A percentile compares a stretch with the other conserved stretches of the same genome.
phyloP scores from a whole-genome alignment of 2,113 vertebrate species.

The Festucalex cinctus region DNA sequence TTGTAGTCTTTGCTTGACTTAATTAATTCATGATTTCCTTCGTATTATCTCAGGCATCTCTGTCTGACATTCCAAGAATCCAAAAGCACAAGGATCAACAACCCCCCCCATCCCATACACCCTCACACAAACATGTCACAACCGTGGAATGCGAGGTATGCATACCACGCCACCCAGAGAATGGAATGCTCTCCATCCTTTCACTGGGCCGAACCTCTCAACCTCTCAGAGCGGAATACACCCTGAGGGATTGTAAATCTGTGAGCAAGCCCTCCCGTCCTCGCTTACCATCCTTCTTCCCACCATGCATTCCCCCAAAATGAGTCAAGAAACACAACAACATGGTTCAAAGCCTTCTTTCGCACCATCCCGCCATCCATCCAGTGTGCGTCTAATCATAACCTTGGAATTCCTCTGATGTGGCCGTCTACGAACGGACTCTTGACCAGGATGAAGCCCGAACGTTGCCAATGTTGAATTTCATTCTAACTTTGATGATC shows the following conservation, averaged over 20 bases:
- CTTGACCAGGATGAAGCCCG: constrained; percentile 4
- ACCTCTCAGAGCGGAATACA: constrained; percentile 31
- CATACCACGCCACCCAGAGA: constrained; percentile 52
- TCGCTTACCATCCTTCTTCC: constrained; percentile 8
- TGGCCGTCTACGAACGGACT: constrained; percentile 10
- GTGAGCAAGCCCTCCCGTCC: constrained; percentile 1
- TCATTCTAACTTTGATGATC: constrained; percentile 27
- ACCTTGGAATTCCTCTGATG: constrained; percentile 38
- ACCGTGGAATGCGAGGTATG: constrained; percentile 65
- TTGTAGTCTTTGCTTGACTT: constrained; percentile 32
- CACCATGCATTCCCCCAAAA: constrained; percentile 27
- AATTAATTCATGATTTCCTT: constrained; percentile 55
- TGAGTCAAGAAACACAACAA: constrained; percentile 32
- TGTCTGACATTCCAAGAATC: constrained; percentile 11
- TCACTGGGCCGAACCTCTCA: constrained; percentile 35
- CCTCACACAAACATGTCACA: constrained; percentile 50
- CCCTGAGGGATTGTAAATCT: constrained; percentile 43
- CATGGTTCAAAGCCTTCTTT: constrained; percentile 8
- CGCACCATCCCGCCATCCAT: constrained; percentile 14
- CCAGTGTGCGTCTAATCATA: constrained; percentile 3
- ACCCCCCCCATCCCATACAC: constrained; percentile 20
- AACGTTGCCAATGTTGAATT: constrained; percentile 32
- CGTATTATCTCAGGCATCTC: constrained; percentile 18
- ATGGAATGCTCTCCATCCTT: constrained; percentile 55
- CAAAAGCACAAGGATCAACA: constrained; percentile 6